Base-by-base conservation (phyloP, 2,888 invertebrate species). In the Papilio demoleus region DNA sequence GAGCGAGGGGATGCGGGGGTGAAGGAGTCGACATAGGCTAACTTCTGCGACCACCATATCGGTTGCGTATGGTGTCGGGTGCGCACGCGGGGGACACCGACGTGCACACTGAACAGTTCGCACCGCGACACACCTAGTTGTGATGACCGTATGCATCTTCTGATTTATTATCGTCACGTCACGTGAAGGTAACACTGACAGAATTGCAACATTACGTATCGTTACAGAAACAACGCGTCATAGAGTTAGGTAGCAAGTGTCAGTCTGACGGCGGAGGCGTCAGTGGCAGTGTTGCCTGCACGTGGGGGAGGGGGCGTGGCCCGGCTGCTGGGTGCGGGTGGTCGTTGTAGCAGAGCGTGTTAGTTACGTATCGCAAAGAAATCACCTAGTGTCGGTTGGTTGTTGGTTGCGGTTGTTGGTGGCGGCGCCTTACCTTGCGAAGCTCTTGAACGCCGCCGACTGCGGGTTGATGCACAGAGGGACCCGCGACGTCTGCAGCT, bases 391-490 rank as follows among this genome's bases (percentile, higher is more conserved):
- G 90, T 89, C 89, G 90, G 86, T 89, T 86, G 84, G 82, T 83
- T 81, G 86, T 80, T 79, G 82, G 79, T 81, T 81, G 79, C 77
- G 76, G 77, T 72, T 72, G 86, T 71, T 76, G 78, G 78, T 76
- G 78, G 79, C 82, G 76, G 77, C 89, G 84, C 92, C 96, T 97
- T 97, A 99, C 99, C 98, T 99, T 94, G 99, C 98, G 96, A 99
- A 99, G 95, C 98, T 99, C 95, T 99, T 99, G 95, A 99, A 99
- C 90, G 99, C 99, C 89, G 99, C 99, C 86, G 99, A 99, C 93
- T 99, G 98, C 81, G 99, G 99, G 94, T 99, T 99, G 94, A 99
- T 99, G 95, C 99, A 99, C 81, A 99, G 95, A 77, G 99, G 99
- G 81, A 99, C 98, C 78, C 98, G 96, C 85, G 97, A 97, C 83